A percentile compares a stretch with the other conserved stretches of the same genome.
These are phyloP conservation scores for Phoxinus dragarum DNA, from an alignment of 2,797 vertebrate genomes.

Conservation along the genomic window DNA sequence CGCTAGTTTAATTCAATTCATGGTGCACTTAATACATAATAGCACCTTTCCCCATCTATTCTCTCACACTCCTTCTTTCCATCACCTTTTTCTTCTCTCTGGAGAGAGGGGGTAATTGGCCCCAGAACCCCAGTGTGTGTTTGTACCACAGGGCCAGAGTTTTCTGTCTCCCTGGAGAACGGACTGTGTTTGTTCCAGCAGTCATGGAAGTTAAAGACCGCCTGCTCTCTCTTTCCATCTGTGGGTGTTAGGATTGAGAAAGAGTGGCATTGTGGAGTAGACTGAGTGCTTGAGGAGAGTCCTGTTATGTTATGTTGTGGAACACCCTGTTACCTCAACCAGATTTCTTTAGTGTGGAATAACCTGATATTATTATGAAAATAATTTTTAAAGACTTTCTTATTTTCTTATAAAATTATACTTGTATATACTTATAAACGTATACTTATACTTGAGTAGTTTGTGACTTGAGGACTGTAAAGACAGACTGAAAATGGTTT, in stretches of 20 bases:
- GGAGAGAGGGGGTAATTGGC: constrained; percentile 56
- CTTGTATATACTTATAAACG: too few species aligned
- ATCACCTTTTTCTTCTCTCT: constrained; percentile 15
- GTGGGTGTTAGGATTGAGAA: constrained; percentile 44
- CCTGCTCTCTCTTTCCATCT: constrained; percentile 27
- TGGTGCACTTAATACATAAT: not conserved
- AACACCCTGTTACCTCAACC: not conserved
- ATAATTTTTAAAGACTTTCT: not conserved
- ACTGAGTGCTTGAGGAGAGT: constrained; percentile 21
- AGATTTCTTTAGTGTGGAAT: not conserved
- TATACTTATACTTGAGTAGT: not conserved
- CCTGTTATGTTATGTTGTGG: not conserved
- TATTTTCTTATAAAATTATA: too few species aligned
- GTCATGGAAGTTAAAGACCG: constrained; percentile 39
- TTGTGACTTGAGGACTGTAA: not conserved
- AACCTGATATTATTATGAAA: not conserved
- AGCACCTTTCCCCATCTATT: not conserved
- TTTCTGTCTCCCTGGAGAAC: constrained; percentile 58
- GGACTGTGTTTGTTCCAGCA: constrained; percentile 47
- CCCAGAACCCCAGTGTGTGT: constrained; percentile 52
- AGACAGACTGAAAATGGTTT: not conserved
- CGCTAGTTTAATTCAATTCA: not conserved
- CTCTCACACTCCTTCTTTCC: constrained; percentile 37
- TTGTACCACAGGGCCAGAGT: constrained; percentile 43
- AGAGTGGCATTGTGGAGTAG: constrained; percentile 35